Evolutionary conservation across 2,113 vertebrate genomes (phyloP), one percentile per base, ranked within the genome.

Genomic region (Cavia porcellus): DNA sequence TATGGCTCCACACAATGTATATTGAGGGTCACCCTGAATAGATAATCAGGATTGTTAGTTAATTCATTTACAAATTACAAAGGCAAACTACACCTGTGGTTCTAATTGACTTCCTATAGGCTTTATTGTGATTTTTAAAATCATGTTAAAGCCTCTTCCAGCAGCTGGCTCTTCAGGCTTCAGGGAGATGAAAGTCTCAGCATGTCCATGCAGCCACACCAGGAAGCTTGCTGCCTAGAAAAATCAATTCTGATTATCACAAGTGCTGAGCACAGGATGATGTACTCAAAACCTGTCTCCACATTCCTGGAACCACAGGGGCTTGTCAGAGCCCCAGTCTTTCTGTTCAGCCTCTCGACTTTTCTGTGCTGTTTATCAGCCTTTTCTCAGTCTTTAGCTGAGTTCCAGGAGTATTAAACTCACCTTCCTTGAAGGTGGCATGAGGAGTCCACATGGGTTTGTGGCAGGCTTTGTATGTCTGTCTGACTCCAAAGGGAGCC

Each of bases 161-260:
- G 96, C 92, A 97, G 86, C 96, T 96, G 96, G 86, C 45, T 96
- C 55, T 93, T 82, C 66, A 38, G 19, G 89, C 83, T 97, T 95
- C 28, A 62, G 77, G 64, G 70, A 97, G 86, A 96, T 96, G 92
- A 92, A 97, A 95, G 93, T 95, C 74, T 96, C 96, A 96, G 94
- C 92, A 87, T 84, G 89, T 96, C 74, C 94, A 86, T 96, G 89
- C n/a, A 94, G 93, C 84, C 95, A 95, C 93, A 96, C 86, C 61
- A 94, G 95, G 95, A 94, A 96, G 94, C 95, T 81, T 92, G 91
- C 83, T 97, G 89, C 95, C 80, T 93, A 93, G 89, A 92, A 96
- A 97, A 97, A 94, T 97, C 93, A 52, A 80, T 97, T 95, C 92
- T 94, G 92, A 98, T 96, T 93, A 97, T 93, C 87, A 19, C 55